Percentiles rank a stretch among this genome's conserved stretches.
These are phyloP conservation scores for Eutolmus rufibarbis DNA, from an alignment of 2,888 invertebrate species.

Conservation along the genomic window DNA sequence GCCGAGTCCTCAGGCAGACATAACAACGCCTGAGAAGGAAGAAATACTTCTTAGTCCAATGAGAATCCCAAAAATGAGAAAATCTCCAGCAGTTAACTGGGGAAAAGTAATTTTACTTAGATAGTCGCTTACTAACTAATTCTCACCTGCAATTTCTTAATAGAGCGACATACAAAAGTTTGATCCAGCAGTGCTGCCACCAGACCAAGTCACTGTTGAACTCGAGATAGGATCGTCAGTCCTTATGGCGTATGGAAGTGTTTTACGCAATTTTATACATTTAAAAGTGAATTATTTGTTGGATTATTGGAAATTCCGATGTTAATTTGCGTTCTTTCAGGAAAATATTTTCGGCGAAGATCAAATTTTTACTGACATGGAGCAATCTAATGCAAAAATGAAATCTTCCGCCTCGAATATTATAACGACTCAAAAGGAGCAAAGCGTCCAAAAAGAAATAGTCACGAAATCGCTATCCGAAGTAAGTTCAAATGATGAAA, in stretches of 20 bases:
- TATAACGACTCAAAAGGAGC: conserved; percentile 61
- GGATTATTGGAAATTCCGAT: neutral
- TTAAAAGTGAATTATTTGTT: conserved; percentile 68
- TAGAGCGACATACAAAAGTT: conserved; percentile 77
- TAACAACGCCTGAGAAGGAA: conserved; percentile 93
- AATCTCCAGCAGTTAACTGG: conserved; percentile 75
- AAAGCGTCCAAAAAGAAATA: conserved; percentile 53
- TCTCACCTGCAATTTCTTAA: neutral
- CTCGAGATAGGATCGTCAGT: conserved; percentile 95
- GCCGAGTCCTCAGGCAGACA: conserved; percentile 87
- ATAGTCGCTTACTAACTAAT: neutral
- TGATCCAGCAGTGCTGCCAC: conserved; percentile 83
- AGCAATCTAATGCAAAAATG: conserved; percentile 67
- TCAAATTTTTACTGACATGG: conserved; percentile 93
- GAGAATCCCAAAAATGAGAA: conserved; percentile 81
- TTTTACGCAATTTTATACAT: conserved; percentile 87
- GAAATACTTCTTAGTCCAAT: conserved; percentile 91
- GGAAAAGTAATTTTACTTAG: conserved; percentile 58
- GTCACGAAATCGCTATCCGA: conserved; percentile 62
- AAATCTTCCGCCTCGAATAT: conserved; percentile 60
- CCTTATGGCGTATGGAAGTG: conserved; percentile 88
- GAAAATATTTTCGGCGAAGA: conserved; percentile 98
- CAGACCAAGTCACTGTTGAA: conserved; percentile 91
- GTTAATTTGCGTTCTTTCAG: conserved; percentile 56
- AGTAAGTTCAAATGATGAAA: conserved; percentile 66